Percentiles rank a stretch among this genome's conserved stretches.
These are phyloP conservation scores for Percopsis transmontana DNA, from an alignment of 2,113 vertebrate species.

Conservation along the genomic window DNA sequence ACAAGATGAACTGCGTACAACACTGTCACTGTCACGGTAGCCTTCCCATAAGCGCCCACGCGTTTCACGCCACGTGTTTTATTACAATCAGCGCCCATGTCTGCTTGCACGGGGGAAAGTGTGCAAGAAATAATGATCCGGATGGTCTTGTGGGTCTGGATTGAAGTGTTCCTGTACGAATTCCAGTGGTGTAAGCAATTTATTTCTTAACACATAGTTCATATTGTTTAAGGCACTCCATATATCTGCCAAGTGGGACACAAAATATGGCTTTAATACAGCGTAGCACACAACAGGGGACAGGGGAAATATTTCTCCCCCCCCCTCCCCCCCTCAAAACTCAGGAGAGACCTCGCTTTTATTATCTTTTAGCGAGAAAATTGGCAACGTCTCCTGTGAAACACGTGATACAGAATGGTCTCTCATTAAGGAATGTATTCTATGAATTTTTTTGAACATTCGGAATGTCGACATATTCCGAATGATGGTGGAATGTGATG, in stretches of 20 bases:
- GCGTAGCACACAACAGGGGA: constrained; percentile 69
- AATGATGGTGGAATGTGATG: too few species aligned
- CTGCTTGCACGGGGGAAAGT: constrained; percentile 76
- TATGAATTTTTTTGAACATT: too few species aligned
- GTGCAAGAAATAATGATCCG: constrained; percentile 79
- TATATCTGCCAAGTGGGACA: constrained; percentile 79
- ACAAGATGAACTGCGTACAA: constrained; percentile 54
- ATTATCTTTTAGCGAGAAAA: constrained; percentile 47
- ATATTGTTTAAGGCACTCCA: constrained; percentile 82
- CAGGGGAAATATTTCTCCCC: constrained; percentile 72
- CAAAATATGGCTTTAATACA: constrained; percentile 83
- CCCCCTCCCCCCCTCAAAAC: constrained; percentile 46
- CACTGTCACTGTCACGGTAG: constrained; percentile 52
- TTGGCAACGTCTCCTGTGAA: background rate
- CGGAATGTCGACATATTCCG: too few species aligned
- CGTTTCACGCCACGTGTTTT: constrained; percentile 68
- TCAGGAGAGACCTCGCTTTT: constrained; percentile 44
- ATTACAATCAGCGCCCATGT: constrained; percentile 76
- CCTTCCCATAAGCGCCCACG: constrained; percentile 17
- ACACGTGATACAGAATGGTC: too few species aligned
- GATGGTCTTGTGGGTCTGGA: constrained; percentile 72
- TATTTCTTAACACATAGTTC: constrained; percentile 84
- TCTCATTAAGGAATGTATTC: too few species aligned
- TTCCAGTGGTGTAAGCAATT: constrained; percentile 83
- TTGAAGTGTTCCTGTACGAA: constrained; percentile 83